A percentile compares a stretch with the other conserved stretches of the same genome.
Conservation (phyloP, 2,797 vertebrate genomes). For the Acipenser ruthenus region DNA sequence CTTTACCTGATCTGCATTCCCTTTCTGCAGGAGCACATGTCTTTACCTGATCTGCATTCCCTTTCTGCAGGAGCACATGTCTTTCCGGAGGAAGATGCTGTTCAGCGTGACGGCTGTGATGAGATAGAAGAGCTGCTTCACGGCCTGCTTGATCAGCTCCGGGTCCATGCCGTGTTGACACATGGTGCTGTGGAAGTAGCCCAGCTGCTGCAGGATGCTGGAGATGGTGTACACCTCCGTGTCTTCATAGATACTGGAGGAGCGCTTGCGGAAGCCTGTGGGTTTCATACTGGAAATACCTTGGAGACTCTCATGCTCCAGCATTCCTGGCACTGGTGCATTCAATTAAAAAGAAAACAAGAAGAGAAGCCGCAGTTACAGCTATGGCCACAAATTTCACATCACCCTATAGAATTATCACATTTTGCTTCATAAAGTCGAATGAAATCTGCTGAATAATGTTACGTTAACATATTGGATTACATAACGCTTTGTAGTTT, state of each 20-base stretch:
- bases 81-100: slow-evolving; percentile 90
- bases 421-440: too few species aligned
- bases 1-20: too few species aligned
- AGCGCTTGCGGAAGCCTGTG: slow-evolving; percentile 86
- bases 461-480: too few species aligned
- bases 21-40: too few species aligned
- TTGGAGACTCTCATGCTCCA: slow-evolving; percentile 93
- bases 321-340: slow-evolving; percentile 79
- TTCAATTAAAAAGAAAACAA: neutral
- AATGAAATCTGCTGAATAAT: too few species aligned
- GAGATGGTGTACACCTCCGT: slow-evolving; percentile 73
- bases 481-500: too few species aligned
- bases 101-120: slow-evolving; percentile 80
- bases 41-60: too few species aligned
- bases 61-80: slow-evolving; percentile 59
- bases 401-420: too few species aligned
- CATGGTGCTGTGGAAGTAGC: slow-evolving; percentile 77
- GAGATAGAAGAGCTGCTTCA: slow-evolving; percentile 86
- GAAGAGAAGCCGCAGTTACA: neutral
- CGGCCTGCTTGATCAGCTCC: slow-evolving; percentile 69
- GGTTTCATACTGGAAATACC: slow-evolving; percentile 95
- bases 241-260: slow-evolving; percentile 75
- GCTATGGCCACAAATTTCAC: too few species aligned
- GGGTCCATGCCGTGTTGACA: slow-evolving; percentile 81
- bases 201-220: slow-evolving; percentile 79